Base-by-base conservation (phyloP, 2,888 invertebrate genomes). In the Aporophyla lueneburgensis region DNA sequence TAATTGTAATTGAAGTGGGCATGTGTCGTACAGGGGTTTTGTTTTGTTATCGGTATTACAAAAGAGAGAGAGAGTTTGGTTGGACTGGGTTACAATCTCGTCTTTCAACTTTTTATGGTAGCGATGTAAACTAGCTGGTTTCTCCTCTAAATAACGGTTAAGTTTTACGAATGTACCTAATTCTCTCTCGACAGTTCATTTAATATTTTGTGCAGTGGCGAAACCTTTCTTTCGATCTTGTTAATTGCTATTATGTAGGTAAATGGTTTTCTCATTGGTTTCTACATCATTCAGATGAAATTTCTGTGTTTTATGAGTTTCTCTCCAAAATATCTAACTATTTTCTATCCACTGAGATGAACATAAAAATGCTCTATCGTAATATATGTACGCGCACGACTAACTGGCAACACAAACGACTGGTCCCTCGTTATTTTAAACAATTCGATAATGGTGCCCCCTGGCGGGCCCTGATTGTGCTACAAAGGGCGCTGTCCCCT, bases 361-460 rank as follows among this genome's bases (percentile, higher is more conserved):
- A 71, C 40, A 61, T 27, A 66, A 76, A 65, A 54, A 76, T 46
- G 16, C n/a, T n/a, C 9, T 24, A 53, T 51, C 53, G 56, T 80
- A 75, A 84, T 74, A 63, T 84, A 84, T 85, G 86, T 84, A 78
- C 72, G 76, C 62, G 58, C 81, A 85, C 84, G 74, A 65, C 62
- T 91, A 90, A 89, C 89, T 89, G 85, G 87, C 77, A 83, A 89
- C 83, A 89, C 88, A 87, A 87, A 76, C 84, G 90, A 84, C 80
- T 84, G 81, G 83, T 90, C 93, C 93, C 95, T 95, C 95, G 95
- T 96, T 95, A 96, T 95, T 96, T 96, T 96, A 96, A 96, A 96
- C 96, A 96, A 95, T 95, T 95, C 94, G 93, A 93, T 95, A 95
- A 95, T 93, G 94, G 95, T 90, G 90, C 89, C 91, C 91, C 90